Percentiles rank a stretch among this genome's conserved stretches.
Evolutionary conservation across 2,888 invertebrate genomes (phyloP).

Genomic region (Cataglyphis albicans): DNA sequence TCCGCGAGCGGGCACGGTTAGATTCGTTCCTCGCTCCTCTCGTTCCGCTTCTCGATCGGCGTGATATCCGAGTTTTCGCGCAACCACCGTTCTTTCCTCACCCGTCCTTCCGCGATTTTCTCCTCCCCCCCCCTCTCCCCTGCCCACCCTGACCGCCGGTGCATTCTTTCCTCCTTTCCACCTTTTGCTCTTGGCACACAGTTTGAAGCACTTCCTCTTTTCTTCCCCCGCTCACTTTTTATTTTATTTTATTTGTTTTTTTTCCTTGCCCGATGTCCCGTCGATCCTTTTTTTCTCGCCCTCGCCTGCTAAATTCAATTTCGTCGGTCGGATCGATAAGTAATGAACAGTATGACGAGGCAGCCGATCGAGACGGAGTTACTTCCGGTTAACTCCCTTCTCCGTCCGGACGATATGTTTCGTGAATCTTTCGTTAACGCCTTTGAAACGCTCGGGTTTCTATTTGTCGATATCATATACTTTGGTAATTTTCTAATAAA

Average conservation of each 20-base stretch:
- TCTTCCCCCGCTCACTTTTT: not conserved
- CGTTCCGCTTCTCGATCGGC: slow-evolving; percentile 18
- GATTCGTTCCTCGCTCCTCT: slow-evolving; percentile 34
- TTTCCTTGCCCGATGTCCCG: not conserved
- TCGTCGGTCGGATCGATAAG: slow-evolving; percentile 42
- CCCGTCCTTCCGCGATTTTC: not conserved
- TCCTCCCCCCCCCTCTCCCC: not conserved
- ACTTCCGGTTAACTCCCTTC: slow-evolving; percentile 44
- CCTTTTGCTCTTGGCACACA: slow-evolving; percentile 12
- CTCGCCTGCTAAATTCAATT: slow-evolving; percentile 50
- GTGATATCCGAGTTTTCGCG: not conserved
- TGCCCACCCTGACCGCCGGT: too few relatives aligned
- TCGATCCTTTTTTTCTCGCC: slow-evolving; percentile 2
- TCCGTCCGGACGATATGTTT: slow-evolving; percentile 1
- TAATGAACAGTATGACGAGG: slow-evolving; percentile 53
- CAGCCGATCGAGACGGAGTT: slow-evolving; percentile 32
- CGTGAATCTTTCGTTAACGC: slow-evolving; percentile 24
- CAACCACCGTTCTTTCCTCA: slow-evolving; percentile 11
- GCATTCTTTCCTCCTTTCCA: not conserved
- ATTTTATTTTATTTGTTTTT: slow-evolving; percentile 1
- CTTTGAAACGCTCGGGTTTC: slow-evolving; percentile 6
- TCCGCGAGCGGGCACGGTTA: slow-evolving; percentile 44
- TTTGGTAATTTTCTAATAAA: not conserved
- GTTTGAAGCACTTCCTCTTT: slow-evolving; percentile 16
- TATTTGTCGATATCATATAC: not conserved